Base-by-base conservation (phyloP, 2,797 vertebrate species). In the Salarias fasciatus region DNA sequence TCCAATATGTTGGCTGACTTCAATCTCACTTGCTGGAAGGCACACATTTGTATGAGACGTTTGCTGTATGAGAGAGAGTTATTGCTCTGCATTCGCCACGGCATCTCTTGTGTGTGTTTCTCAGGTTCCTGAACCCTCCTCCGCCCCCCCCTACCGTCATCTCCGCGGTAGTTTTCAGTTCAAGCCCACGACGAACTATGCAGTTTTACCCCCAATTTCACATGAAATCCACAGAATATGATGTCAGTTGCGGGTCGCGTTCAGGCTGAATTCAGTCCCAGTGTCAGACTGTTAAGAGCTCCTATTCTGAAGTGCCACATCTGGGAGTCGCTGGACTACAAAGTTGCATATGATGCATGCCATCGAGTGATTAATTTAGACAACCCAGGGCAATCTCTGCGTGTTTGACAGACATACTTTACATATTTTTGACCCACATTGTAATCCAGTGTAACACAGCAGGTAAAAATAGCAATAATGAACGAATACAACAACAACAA, bases 51-150 rank as follows among this genome's bases (percentile, higher is more conserved):
- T 90, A 71, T 84, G 84, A 90, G 90, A 91, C 83, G 88, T 91
- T 93, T 92, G 92, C 94, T 92, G 91, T 93, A 88, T 79, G 80
- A 74, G 83, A 74, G 83, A 75, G 62, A 55, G 78, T 72, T 65
- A 83, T 89, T 82, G 51, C 90, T 83, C 72, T 91, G 94, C 92
- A 94, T 96, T 96, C 92, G 88, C 95, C 93, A 91, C 93, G 88
- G 92, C 91, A 90, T 93, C 88, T 92, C 93, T 93, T 94, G 91
- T 94, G 94, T 93, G 93, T 89, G 92, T 93, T 90, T 94, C 93
- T 80, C 58, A 68, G 59, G 24, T 56, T 66, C 69, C 37, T 53
- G 15, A 56, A 40, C 29, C n/a, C n/a, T n/a, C n/a, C 33, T 36
- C 50, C 10, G 6, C 11, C 11, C 11, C 40, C 12, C 40, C 41